Percentiles rank a stretch among this genome's conserved stretches.
phyloP scores from a whole-genome alignment of 2,797 vertebrate genomes.

The Sebastes hubbsi region DNA sequence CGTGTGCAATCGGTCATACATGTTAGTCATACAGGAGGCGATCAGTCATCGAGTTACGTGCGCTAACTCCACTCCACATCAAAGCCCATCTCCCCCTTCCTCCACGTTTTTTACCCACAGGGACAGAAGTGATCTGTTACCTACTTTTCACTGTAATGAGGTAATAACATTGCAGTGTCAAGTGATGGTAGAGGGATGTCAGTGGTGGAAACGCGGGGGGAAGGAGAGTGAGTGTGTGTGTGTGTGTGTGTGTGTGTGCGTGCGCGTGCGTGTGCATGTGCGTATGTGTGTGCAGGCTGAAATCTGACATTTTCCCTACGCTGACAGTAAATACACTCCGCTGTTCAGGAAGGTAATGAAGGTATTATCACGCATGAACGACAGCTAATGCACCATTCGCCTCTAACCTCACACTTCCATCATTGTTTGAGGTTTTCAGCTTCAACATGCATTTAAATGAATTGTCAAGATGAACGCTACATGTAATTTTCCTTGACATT shows the following conservation, averaged over 20 bases:
- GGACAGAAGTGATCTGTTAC: conserved; percentile 69
- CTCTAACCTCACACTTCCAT: conserved; percentile 37
- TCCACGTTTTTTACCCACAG: conserved; percentile 39
- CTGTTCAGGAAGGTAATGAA: conserved; percentile 37
- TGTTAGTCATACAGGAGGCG: conserved; percentile 65
- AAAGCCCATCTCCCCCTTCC: conserved; percentile 54
- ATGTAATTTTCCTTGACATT: conserved; percentile 27
- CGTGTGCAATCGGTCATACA: conserved; percentile 52
- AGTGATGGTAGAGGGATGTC: conserved; percentile 42
- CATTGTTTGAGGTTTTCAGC: conserved; percentile 30
- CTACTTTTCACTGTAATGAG: conserved; percentile 77
- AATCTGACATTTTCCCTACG: conserved; percentile 26
- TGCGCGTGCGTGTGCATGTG: not conserved
- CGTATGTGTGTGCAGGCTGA: not conserved
- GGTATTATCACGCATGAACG: conserved; percentile 21
- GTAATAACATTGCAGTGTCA: conserved; percentile 70
- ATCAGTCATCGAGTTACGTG: conserved; percentile 45
- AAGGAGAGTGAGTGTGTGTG: not conserved
- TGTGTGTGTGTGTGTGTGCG: not conserved
- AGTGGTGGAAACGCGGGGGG: conserved; percentile 28
- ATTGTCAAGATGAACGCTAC: conserved; percentile 8
- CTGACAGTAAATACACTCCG: conserved; percentile 29
- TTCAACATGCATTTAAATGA: conserved; percentile 13
- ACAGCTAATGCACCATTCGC: conserved; percentile 42
- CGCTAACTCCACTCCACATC: conserved; percentile 63